A percentile compares a stretch with the other conserved stretches of the same genome.
phyloP scores from a whole-genome alignment of 2,113 vertebrate genomes.

The Salminus brasiliensis region DNA sequence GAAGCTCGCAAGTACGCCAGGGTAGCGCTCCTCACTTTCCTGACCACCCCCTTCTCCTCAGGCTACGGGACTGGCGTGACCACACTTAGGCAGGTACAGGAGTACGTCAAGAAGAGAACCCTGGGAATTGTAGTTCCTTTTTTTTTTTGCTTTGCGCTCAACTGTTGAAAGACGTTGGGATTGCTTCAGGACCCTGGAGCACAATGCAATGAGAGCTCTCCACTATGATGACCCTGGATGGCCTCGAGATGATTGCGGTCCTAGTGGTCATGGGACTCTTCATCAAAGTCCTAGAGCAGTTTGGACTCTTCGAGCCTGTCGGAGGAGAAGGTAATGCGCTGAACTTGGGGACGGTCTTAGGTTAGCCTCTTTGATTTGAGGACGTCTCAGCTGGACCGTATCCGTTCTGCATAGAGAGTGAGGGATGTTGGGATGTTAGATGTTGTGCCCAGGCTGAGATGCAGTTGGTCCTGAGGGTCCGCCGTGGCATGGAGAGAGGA shows the following conservation, averaged over 20 bases:
- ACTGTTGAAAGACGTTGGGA: conserved; percentile 23
- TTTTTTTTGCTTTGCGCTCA: background rate
- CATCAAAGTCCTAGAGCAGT: conserved; percentile 96
- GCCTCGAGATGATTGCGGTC: conserved; percentile 97
- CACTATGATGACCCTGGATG: conserved; percentile 94
- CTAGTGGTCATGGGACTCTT: conserved; percentile 94
- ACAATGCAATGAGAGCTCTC: conserved; percentile 60
- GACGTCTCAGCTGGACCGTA: background rate
- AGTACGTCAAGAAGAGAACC: background rate
- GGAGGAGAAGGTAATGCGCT: conserved; percentile 87
- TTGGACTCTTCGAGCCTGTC: conserved; percentile 92
- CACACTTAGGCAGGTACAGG: background rate
- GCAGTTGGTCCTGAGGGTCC: conserved; percentile 48
- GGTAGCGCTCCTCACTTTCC: conserved; percentile 9
- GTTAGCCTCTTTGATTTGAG: background rate
- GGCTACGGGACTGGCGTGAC: background rate
- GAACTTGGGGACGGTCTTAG: background rate
- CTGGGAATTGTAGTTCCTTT: background rate
- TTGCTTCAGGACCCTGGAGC: conserved; percentile 4
- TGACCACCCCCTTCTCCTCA: background rate
- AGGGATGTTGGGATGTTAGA: background rate
- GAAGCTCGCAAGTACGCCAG: background rate
- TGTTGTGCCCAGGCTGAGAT: background rate
- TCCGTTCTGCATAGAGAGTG: background rate
- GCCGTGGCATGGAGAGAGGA: conserved; percentile 52